Conservation (phyloP, 2,888 invertebrate genomes). For the Eumacrocentrus americanus region DNA sequence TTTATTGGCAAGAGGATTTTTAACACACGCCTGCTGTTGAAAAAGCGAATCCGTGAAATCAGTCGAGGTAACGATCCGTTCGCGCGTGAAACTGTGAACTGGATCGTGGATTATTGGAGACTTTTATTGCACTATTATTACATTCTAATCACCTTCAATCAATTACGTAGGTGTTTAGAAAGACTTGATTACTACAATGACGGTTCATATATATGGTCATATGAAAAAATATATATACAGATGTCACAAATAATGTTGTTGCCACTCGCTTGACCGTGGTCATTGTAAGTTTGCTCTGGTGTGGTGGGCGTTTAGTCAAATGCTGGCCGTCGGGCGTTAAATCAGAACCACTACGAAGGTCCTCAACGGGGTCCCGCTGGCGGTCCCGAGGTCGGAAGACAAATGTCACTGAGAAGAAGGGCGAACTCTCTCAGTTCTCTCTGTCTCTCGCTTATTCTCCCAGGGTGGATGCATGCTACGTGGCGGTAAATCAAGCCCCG, state of each 20-base stretch:
- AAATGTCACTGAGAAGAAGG: conserved; percentile 45
- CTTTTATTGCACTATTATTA: conserved; percentile 6
- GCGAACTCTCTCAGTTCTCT: conserved; percentile 23
- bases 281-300: too few species aligned
- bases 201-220: too few species aligned
- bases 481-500: conserved; percentile 58
- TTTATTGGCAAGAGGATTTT: conserved; percentile 22
- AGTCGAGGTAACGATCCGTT: conserved; percentile 17
- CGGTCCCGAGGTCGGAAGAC: conserved; percentile 43
- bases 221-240: too few species aligned
- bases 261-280: too few species aligned
- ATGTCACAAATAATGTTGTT: too few species aligned
- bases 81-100: conserved; percentile 23
- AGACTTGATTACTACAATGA: too few species aligned
- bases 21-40: background rate
- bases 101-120: conserved; percentile 11
- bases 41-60: conserved; percentile 23
- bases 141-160: conserved; percentile 4
- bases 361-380: conserved; percentile 35
- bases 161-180: background rate
- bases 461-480: conserved; percentile 51
- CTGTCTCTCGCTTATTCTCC: background rate
- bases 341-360: conserved; percentile 42
- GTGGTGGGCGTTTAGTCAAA: conserved; percentile 49
- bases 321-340: conserved; percentile 43